These are phyloP conservation scores for Pheosia gnoma DNA, from an alignment of 2,888 invertebrate species.

Conservation along the genomic window DNA sequence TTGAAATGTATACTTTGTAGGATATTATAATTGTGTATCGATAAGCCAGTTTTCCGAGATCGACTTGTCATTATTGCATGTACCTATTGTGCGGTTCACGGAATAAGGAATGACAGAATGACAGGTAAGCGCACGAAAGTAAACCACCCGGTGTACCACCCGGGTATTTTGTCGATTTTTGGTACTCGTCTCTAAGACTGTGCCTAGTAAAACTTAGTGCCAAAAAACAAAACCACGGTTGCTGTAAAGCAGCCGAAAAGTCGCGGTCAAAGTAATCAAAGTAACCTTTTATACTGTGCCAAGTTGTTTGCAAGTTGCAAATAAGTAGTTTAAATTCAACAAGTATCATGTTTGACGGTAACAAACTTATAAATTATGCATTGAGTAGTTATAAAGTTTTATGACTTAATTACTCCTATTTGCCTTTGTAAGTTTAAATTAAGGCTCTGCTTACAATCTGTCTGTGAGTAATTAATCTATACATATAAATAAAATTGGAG, in stretches of 20 bases:
- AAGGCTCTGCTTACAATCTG: conserved; percentile 21
- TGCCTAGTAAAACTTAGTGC: no score
- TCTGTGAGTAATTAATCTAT: no score
- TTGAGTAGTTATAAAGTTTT: conserved; percentile 24
- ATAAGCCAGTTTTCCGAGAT: background rate
- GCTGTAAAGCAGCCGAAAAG: no score
- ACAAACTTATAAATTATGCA: conserved; percentile 25
- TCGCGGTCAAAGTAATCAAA: background rate
- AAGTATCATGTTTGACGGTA: conserved; percentile 6
- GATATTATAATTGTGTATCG: background rate
- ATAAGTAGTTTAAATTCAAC: conserved; percentile 6
- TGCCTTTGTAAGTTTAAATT: conserved; percentile 22
- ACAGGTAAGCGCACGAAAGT: no score
- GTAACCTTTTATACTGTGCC: background rate
- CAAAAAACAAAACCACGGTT: no score
- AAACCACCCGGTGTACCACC: no score
- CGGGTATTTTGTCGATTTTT: no score
- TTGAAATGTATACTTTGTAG: background rate
- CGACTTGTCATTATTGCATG: background rate
- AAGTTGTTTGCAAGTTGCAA: conserved; percentile 1
- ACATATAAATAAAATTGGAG: no score
- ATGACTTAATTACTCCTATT: conserved; percentile 35
- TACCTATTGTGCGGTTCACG: no score
- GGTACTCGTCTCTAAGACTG: no score
- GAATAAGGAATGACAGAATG: no score